Percentiles rank a stretch among this genome's conserved stretches.
phyloP scores from a whole-genome alignment of 2,113 vertebrate genomes.

The Prionailurus viverrinus region DNA sequence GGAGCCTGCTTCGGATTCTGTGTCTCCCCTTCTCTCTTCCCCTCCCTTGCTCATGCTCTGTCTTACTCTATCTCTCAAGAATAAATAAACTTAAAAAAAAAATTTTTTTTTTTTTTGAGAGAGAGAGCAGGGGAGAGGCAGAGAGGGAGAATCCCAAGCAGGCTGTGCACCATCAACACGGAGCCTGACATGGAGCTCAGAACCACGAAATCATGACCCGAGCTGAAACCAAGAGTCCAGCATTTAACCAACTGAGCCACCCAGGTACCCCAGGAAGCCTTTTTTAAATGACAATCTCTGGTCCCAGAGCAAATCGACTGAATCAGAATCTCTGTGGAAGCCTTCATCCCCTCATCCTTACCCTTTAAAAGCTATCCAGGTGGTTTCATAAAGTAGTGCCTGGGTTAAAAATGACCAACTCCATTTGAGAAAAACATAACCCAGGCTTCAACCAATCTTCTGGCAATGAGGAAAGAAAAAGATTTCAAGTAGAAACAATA shows the following conservation, averaged over 20 bases:
- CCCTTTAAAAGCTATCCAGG: background rate
- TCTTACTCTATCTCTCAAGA: no score
- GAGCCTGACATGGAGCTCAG: background rate
- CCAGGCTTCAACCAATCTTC: background rate
- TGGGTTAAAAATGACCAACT: background rate
- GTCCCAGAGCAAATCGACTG: background rate
- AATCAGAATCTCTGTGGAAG: background rate
- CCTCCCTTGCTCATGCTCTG: no score
- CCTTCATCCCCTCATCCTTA: background rate
- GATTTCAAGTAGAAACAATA: background rate
- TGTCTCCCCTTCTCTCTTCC: no score
- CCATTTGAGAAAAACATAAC: background rate
- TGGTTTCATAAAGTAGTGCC: background rate
- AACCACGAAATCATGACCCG: background rate
- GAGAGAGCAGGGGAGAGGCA: background rate
- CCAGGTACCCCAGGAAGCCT: background rate
- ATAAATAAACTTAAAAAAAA: no score
- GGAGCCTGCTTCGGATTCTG: no score
- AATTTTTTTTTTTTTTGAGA: background rate
- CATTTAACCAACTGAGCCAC: background rate
- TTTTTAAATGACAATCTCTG: slow-evolving; percentile 54
- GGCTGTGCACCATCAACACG: no score
- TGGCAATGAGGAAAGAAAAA: slow-evolving; percentile 14
- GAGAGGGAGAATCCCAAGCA: background rate
- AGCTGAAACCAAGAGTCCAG: no score